Conservation (phyloP, 2,888 invertebrate genomes). For the Nomada fucata region DNA sequence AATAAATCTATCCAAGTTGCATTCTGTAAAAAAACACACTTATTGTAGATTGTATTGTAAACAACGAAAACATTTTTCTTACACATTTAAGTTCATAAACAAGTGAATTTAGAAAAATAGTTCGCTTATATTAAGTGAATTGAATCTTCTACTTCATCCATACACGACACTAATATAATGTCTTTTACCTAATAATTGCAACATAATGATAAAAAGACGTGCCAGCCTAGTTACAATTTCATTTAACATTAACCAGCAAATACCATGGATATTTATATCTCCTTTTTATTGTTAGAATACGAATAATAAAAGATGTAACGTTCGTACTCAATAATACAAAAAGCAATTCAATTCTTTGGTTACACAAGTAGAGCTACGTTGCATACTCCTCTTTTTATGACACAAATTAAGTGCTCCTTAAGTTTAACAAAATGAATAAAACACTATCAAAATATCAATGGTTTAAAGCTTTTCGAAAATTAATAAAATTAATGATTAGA, state of each 20-base stretch:
- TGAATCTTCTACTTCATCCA: slow-evolving; percentile 37
- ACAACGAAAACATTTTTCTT: slow-evolving; percentile 22
- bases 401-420: slow-evolving; percentile 42
- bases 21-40: slow-evolving; percentile 39
- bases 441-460: background rate
- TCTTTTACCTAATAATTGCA: slow-evolving; percentile 57
- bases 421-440: no score
- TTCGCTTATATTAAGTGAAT: slow-evolving; percentile 35
- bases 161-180: slow-evolving; percentile 58
- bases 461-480: slow-evolving; percentile 1
- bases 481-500: slow-evolving; percentile 6
- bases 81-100: slow-evolving; percentile 32
- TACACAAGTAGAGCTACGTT: slow-evolving; percentile 61
- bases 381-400: slow-evolving; percentile 59
- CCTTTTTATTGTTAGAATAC: slow-evolving; percentile 41
- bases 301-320: slow-evolving; percentile 36
- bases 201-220: slow-evolving; percentile 48
- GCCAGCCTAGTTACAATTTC: slow-evolving; percentile 50
- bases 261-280: slow-evolving; percentile 38
- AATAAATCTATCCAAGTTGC: slow-evolving; percentile 25
- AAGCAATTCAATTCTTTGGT: slow-evolving; percentile 64
- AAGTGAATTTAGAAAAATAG: slow-evolving; percentile 58
- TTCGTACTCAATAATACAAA: slow-evolving; percentile 41
- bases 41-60: slow-evolving; percentile 29
- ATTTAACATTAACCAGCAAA: slow-evolving; percentile 42